A percentile compares a stretch with the other conserved stretches of the same genome.
Evolutionary conservation across 35 echinoderm and acorn worm species (phyloP).

Genomic region (Lytechinus variegatus): DNA sequence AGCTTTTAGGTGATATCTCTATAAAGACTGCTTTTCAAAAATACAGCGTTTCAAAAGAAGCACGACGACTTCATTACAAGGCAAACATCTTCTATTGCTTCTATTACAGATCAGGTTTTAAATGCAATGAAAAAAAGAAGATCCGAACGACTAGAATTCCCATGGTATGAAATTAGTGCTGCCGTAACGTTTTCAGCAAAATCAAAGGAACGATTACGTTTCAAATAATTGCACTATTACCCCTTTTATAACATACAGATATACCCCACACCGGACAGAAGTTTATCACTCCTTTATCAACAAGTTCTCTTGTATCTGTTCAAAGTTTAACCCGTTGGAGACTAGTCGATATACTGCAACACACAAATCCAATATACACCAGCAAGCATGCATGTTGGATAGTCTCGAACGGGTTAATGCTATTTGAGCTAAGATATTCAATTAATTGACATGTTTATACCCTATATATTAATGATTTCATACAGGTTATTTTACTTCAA

Average conservation of each 20-base stretch:
- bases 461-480: too few species aligned
- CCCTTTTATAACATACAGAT: not conserved
- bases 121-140: not conserved
- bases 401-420: too few species aligned
- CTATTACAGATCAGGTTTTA: not conserved
- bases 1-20: not conserved
- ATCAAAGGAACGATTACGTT: conserved; percentile 12
- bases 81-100: conserved; percentile 2
- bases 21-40: not conserved
- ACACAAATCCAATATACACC: too few species aligned
- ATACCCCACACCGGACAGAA: not conserved
- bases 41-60: not conserved
- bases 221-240: conserved; percentile 20
- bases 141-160: not conserved
- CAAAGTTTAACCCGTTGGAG: too few species aligned
- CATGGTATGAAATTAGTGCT: not conserved
- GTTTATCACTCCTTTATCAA: not conserved
- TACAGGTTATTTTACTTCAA: too few species aligned
- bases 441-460: too few species aligned
- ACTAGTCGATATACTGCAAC: too few species aligned
- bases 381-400: too few species aligned
- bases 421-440: too few species aligned
- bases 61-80: not conserved
- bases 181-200: conserved; percentile 1
- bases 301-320: not conserved